Conservation (phyloP, 2,113 vertebrate genomes). For the Psittacula cyanocephala region DNA sequence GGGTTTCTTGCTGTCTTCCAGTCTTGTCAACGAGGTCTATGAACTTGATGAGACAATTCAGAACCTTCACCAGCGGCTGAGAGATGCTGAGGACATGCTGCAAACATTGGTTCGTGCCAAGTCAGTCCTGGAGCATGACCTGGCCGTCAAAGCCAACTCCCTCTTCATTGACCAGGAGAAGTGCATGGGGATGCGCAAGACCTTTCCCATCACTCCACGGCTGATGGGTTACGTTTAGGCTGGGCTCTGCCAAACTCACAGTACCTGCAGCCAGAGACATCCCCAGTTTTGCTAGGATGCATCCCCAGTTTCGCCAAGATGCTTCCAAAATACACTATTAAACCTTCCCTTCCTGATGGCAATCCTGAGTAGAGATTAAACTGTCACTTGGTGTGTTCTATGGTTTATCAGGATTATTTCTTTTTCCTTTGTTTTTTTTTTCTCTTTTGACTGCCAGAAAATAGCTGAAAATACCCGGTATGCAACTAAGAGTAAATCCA, state of each 20-base stretch:
- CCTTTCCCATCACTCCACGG: constrained; percentile 84
- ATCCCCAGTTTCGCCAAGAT: neutral
- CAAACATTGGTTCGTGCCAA: constrained; percentile 86
- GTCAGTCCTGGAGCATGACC: constrained; percentile 85
- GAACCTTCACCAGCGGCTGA: constrained; percentile 82
- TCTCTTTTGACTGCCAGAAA: neutral
- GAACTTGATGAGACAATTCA: constrained; percentile 88
- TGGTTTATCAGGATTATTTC: neutral
- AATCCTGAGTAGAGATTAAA: neutral
- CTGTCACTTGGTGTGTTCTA: neutral
- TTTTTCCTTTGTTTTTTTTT: neutral
- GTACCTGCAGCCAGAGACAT: fast-evolving
- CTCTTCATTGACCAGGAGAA: constrained; percentile 95
- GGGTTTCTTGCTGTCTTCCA: constrained; percentile 25
- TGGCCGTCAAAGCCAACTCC: constrained; percentile 89
- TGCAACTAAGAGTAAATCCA: neutral
- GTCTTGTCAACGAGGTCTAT: constrained; percentile 86
- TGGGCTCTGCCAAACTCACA: fast-evolving
- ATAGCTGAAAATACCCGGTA: neutral
- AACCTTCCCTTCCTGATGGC: constrained; percentile 3
- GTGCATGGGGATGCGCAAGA: constrained; percentile 92
- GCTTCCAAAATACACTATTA: neutral
- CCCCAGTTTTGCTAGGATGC: neutral
- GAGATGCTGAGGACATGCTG: constrained; percentile 83
- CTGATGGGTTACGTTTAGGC: constrained; percentile 83